These are phyloP conservation scores for Ictalurus furcatus DNA, from an alignment of 2,113 vertebrate species.

Conservation along the genomic window DNA sequence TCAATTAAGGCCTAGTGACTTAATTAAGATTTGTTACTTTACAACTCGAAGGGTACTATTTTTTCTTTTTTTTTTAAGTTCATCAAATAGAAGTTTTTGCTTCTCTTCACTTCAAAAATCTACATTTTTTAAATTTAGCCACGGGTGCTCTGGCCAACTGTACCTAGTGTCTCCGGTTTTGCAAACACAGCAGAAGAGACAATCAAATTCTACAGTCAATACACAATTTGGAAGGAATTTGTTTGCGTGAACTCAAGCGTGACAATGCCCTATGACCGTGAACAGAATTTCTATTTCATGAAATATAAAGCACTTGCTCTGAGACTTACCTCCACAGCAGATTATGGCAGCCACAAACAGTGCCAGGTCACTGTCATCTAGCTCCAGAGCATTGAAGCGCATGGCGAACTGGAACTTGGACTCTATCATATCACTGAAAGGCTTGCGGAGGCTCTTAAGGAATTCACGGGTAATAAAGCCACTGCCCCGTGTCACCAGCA, in stretches of 20 bases:
- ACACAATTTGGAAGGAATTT: neutral
- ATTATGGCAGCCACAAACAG: slow-evolving; percentile 98
- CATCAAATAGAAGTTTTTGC: neutral
- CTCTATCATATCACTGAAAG: slow-evolving; percentile 97
- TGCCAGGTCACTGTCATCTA: slow-evolving; percentile 94
- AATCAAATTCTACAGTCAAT: neutral
- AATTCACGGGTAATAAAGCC: slow-evolving; percentile 97
- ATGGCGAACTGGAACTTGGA: slow-evolving; percentile 98
- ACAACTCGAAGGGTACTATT: neutral
- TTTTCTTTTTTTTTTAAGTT: neutral
- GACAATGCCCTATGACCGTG: neutral
- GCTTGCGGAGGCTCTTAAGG: slow-evolving; percentile 91
- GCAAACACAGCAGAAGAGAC: neutral
- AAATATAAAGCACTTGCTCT: neutral
- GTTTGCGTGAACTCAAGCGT: neutral
- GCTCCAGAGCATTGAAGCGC: slow-evolving; percentile 91
- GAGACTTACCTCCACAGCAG: slow-evolving; percentile 90
- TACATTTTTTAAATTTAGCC: neutral
- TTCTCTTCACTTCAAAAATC: neutral
- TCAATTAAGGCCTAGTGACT: neutral
- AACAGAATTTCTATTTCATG: neutral
- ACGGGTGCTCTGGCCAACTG: neutral
- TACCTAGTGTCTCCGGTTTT: neutral
- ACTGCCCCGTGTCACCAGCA: slow-evolving; percentile 88
- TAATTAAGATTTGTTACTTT: neutral